Percentiles rank a stretch among this genome's conserved stretches.
phyloP scores from a whole-genome alignment of 2,113 vertebrate species.

The Rafetus swinhoei region DNA sequence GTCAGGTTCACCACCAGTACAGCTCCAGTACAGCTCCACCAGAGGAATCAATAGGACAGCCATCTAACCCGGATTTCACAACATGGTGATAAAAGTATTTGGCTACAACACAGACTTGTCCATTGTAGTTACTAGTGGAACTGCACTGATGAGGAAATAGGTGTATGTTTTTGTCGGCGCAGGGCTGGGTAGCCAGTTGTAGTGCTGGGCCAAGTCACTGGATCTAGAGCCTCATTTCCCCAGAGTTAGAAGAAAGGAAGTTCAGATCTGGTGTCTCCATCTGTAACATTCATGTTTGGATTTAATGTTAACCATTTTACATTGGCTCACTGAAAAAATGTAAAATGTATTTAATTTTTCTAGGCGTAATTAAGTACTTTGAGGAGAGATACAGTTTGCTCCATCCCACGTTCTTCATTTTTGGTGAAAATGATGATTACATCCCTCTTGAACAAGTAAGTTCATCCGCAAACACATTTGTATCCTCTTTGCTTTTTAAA shows the following conservation, averaged over 20 bases:
- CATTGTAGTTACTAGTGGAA: not conserved
- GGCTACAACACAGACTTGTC: not conserved
- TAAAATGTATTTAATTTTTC: not conserved
- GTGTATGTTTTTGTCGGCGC: not conserved
- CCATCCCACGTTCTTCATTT: conserved; percentile 91
- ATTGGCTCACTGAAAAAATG: not conserved
- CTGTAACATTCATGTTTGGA: not conserved
- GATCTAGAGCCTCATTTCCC: not conserved
- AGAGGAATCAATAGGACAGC: not conserved
- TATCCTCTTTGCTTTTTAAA: not conserved
- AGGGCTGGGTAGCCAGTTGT: not conserved
- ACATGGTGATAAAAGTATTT: not conserved
- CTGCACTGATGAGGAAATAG: not conserved
- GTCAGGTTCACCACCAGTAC: not conserved
- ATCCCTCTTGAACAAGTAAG: conserved; percentile 88
- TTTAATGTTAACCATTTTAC: not conserved
- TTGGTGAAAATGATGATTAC: conserved; percentile 85
- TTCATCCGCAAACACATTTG: not conserved
- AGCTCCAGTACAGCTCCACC: not conserved
- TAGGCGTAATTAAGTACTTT: conserved; percentile 84
- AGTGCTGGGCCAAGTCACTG: not conserved
- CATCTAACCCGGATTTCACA: not conserved
- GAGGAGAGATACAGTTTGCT: conserved; percentile 81
- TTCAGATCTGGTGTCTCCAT: not conserved
- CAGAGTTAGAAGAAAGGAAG: not conserved